Percentiles rank a stretch among this genome's conserved stretches.
Evolutionary conservation across 2,888 invertebrate species (phyloP).

Genomic region (Nematopogon swammerdamellus): DNA sequence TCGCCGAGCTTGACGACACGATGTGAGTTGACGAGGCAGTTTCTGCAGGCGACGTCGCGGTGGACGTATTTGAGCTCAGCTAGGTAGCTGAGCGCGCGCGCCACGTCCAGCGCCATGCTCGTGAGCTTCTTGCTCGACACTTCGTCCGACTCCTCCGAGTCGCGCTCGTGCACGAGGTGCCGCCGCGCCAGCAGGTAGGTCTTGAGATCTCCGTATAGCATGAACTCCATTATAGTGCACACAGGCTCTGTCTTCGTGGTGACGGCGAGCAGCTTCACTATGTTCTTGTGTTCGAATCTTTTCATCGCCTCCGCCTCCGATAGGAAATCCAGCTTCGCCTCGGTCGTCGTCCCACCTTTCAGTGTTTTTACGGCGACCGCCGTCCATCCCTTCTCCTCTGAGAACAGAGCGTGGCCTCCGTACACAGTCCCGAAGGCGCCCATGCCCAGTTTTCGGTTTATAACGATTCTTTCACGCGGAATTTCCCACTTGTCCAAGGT

Average conservation of each 20-base stretch:
- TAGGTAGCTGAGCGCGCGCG: slow-evolving; percentile 80
- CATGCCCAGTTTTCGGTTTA: slow-evolving; percentile 81
- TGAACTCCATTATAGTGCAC: slow-evolving; percentile 91
- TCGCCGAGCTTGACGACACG: slow-evolving; percentile 78
- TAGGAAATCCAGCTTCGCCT: slow-evolving; percentile 87
- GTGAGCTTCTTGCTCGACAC: slow-evolving; percentile 78
- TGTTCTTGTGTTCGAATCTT: slow-evolving; percentile 85
- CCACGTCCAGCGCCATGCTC: slow-evolving; percentile 83
- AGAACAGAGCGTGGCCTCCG: slow-evolving; percentile 80
- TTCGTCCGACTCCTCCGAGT: slow-evolving; percentile 68
- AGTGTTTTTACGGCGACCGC: slow-evolving; percentile 88
- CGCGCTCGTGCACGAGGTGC: slow-evolving; percentile 70
- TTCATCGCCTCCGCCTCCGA: slow-evolving; percentile 95
- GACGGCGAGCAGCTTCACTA: slow-evolving; percentile 80
- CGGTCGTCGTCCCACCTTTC: slow-evolving; percentile 76
- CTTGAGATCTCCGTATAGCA: slow-evolving; percentile 90
- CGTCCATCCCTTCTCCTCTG: slow-evolving; percentile 68
- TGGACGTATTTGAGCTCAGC: slow-evolving; percentile 85
- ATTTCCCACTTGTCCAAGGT: slow-evolving; percentile 84
- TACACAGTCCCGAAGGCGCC: slow-evolving; percentile 93
- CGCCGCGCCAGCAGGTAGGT: slow-evolving; percentile 82
- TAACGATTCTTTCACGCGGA: slow-evolving; percentile 77
- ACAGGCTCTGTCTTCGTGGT: slow-evolving; percentile 85
- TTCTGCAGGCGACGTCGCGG: slow-evolving; percentile 79
- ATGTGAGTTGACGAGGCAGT: slow-evolving; percentile 73